phyloP scores from a whole-genome alignment of 2,113 vertebrate species.

The Cnemophilus loriae region DNA sequence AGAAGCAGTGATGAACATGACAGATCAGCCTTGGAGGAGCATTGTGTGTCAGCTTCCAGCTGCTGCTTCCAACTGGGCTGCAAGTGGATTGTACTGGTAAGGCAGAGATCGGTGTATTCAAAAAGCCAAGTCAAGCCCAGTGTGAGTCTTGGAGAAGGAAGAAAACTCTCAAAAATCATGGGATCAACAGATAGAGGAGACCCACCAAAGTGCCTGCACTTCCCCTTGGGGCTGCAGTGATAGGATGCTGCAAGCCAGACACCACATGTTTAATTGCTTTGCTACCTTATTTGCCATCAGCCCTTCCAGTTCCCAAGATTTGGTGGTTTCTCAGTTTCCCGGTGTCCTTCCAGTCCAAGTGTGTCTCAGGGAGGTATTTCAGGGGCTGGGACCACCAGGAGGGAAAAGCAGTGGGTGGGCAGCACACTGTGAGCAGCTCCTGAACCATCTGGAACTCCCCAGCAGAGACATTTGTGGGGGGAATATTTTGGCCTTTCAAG shows the following conservation, averaged over 20 bases:
- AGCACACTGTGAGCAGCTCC: background rate
- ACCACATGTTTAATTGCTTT: background rate
- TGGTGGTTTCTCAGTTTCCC: background rate
- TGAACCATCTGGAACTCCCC: background rate
- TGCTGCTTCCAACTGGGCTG: background rate
- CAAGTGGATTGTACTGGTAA: accelerated
- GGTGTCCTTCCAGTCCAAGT: accelerated
- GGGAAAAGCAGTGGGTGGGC: accelerated
- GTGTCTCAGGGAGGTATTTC: background rate
- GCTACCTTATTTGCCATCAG: background rate
- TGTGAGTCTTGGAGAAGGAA: background rate
- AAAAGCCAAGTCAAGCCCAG: background rate
- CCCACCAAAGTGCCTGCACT: background rate
- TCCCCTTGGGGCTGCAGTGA: background rate
- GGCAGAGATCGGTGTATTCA: background rate
- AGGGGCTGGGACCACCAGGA: background rate
- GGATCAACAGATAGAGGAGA: background rate
- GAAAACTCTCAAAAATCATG: background rate
- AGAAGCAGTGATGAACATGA: background rate
- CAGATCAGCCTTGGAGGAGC: background rate
- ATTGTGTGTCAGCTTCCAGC: accelerated
- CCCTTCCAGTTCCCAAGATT: background rate
- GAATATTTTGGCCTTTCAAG: background rate
- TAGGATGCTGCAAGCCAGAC: background rate
- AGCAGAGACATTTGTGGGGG: background rate